Percentiles rank a stretch among this genome's conserved stretches.
These are phyloP conservation scores for Platysternon megacephalum DNA, from an alignment of 2,113 vertebrate genomes.

Conservation along the genomic window DNA sequence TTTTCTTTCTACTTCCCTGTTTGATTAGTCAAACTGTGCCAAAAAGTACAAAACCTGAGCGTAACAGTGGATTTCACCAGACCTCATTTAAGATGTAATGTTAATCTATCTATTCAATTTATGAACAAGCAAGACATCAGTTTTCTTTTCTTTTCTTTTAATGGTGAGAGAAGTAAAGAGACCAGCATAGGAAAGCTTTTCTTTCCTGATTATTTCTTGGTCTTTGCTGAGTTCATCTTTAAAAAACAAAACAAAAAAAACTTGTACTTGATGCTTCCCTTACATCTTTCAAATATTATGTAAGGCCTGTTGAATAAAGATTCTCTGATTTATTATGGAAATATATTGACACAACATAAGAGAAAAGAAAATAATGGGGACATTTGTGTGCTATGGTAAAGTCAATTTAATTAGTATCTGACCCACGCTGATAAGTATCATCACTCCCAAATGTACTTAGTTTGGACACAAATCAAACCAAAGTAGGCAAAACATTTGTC, in stretches of 20 bases:
- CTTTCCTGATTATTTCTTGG: background rate
- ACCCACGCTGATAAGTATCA: constrained; percentile 53
- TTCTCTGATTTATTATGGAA: constrained; percentile 56
- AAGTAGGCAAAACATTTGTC: constrained; percentile 46
- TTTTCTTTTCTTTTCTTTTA: constrained; percentile 33
- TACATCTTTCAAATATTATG: constrained; percentile 4
- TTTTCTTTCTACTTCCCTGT: constrained; percentile 12
- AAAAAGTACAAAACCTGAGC: constrained; percentile 2
- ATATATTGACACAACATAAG: constrained; percentile 20
- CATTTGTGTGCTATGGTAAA: constrained; percentile 42
- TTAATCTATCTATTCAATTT: constrained; percentile 42
- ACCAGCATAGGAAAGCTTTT: constrained; percentile 7
- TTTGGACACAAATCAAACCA: constrained; percentile 51
- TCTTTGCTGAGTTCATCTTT: background rate
- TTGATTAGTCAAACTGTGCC: constrained; percentile 51
- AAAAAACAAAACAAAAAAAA: background rate
- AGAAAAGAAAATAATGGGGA: constrained; percentile 62
- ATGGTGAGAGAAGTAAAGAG: background rate
- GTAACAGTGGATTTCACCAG: constrained; percentile 40
- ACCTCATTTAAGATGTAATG: constrained; percentile 45
- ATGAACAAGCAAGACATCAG: constrained; percentile 31
- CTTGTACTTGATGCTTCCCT: background rate
- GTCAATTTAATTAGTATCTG: constrained; percentile 47
- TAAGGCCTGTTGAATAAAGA: constrained; percentile 36
- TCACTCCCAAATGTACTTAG: constrained; percentile 27